phyloP scores from a whole-genome alignment of 2,113 vertebrate species.

The Jacana jacana region DNA sequence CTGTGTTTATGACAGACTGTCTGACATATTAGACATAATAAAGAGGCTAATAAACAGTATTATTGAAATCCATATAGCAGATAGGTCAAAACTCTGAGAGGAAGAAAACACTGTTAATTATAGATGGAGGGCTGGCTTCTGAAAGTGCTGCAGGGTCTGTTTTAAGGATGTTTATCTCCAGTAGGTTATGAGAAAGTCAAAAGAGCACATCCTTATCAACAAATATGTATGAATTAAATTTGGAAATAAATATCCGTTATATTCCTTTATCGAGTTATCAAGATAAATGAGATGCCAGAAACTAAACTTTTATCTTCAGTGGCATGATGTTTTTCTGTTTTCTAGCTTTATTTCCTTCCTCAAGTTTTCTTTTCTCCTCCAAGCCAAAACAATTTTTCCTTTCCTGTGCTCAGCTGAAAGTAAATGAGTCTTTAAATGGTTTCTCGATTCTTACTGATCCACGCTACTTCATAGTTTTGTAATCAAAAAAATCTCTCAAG shows the following conservation, averaged over 20 bases:
- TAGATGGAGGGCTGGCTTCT: neutral
- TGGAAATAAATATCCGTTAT: neutral
- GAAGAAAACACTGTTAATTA: constrained; percentile 1
- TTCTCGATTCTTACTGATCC: neutral
- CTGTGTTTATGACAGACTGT: constrained; percentile 4
- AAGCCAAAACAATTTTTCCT: constrained; percentile 2
- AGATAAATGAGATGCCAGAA: constrained; percentile 37
- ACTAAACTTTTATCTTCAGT: neutral
- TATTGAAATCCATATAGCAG: neutral
- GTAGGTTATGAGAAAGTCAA: constrained; percentile 17
- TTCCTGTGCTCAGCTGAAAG: constrained; percentile 3
- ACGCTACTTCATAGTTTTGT: neutral
- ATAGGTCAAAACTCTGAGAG: neutral
- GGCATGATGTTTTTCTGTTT: constrained; percentile 15
- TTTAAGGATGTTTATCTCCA: constrained; percentile 42
- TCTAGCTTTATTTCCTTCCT: neutral
- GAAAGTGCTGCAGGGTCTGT: constrained; percentile 5
- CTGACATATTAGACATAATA: constrained; percentile 2
- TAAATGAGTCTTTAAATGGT: neutral
- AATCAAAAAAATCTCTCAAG: constrained; percentile 11
- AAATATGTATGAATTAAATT: constrained; percentile 24
- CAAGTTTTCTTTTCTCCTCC: neutral
- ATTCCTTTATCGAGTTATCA: neutral
- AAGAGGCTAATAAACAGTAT: neutral
- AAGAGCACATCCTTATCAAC: neutral